These are phyloP conservation scores for Gnathonemus echidnorhynchus DNA, from an alignment of 2,113 vertebrate genomes.

Conservation along the genomic window DNA sequence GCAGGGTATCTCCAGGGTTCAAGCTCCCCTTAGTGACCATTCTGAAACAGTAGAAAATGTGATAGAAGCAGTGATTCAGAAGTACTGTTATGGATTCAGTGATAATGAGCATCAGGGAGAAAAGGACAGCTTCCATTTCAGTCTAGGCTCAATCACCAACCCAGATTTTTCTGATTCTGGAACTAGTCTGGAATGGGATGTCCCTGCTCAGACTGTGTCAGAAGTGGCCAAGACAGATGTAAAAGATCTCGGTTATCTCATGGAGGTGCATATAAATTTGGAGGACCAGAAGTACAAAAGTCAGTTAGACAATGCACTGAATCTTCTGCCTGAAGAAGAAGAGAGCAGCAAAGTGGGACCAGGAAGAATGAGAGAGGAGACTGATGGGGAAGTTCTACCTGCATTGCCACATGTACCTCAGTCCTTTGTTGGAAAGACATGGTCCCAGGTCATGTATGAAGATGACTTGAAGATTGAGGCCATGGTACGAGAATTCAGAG, in stretches of 20 bases:
- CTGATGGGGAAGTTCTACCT: constrained; percentile 65
- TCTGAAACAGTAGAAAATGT: constrained; percentile 45
- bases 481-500: constrained; percentile 73
- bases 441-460: constrained; percentile 75
- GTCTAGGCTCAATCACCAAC: constrained; percentile 43
- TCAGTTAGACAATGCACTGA: constrained; percentile 54
- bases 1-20: constrained; percentile 34
- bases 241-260: constrained; percentile 57
- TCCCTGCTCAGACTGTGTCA: constrained; percentile 52
- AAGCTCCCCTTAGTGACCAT: constrained; percentile 31
- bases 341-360: constrained; percentile 16
- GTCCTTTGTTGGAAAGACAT: constrained; percentile 78
- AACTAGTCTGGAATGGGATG: constrained; percentile 67
- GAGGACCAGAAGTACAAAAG: constrained; percentile 67
- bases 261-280: constrained; percentile 61
- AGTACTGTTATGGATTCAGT: constrained; percentile 52
- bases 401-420: constrained; percentile 70
- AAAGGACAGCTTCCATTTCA: constrained; percentile 63
- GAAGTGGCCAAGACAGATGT: constrained; percentile 42
- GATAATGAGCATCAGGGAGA: constrained; percentile 46
- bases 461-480: constrained; percentile 73
- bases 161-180: constrained; percentile 33
- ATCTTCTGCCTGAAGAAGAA: constrained; percentile 33
- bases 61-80: constrained; percentile 71
- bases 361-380: constrained; percentile 25